Conservation (phyloP, 2,888 invertebrate species). For the Lamproptera curius region DNA sequence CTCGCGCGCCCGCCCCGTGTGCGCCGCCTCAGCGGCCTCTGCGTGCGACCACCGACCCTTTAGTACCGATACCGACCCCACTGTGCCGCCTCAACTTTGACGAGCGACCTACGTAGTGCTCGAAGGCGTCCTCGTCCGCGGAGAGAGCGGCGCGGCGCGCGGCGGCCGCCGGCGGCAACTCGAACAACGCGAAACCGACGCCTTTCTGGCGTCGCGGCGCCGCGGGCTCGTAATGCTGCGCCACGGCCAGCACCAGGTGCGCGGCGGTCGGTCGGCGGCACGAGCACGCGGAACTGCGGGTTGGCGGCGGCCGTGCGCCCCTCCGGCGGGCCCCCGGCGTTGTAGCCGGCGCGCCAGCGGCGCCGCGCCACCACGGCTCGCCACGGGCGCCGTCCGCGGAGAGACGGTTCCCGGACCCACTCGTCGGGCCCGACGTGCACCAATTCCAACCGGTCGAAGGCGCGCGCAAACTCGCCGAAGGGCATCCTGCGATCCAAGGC, state of each 20-base stretch:
- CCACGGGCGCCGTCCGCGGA: conserved; percentile 83
- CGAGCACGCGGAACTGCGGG: conserved; percentile 83
- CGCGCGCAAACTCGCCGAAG: conserved; percentile 81
- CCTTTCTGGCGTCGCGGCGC: conserved; percentile 68
- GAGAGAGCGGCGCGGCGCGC: conserved; percentile 30
- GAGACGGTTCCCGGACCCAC: conserved; percentile 83
- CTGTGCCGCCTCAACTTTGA: conserved; percentile 52
- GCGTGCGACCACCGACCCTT: not conserved
- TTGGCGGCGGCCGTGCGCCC: conserved; percentile 84
- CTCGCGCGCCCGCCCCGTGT: conserved; percentile 81
- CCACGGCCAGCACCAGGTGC: conserved; percentile 86
- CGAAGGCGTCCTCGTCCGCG: conserved; percentile 23
- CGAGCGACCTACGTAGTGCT: conserved; percentile 6
- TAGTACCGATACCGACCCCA: not conserved
- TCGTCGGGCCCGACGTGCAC: conserved; percentile 88
- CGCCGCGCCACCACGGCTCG: conserved; percentile 83
- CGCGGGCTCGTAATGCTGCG: conserved; percentile 78
- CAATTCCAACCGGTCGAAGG: conserved; percentile 83
- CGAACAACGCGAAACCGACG: conserved; percentile 85
- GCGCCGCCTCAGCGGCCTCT: conserved; percentile 82
- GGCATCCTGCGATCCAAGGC: conserved; percentile 78
- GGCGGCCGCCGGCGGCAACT: conserved; percentile 76
- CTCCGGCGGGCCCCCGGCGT: conserved; percentile 79
- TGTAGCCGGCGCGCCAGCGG: conserved; percentile 83
- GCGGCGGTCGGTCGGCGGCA: conserved; percentile 76